A percentile compares a stretch with the other conserved stretches of the same genome.
These are phyloP conservation scores for Rambutsinella grinnellia DNA, from an alignment of 2,888 invertebrate genomes.

Conservation along the genomic window DNA sequence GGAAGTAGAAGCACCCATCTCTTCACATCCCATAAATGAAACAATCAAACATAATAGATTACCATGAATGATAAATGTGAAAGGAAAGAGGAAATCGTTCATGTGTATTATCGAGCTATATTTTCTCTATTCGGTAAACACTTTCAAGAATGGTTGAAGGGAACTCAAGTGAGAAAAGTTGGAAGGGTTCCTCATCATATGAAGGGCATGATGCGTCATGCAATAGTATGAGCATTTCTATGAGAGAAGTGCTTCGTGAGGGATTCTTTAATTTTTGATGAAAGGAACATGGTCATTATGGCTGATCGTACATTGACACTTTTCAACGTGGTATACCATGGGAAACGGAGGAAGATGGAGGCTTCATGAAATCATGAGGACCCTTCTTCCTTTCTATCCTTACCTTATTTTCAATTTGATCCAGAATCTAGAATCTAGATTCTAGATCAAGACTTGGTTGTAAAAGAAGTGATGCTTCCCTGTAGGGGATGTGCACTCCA, in stretches of 20 bases:
- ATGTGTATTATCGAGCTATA: not conserved
- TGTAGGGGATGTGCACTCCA: too few species aligned
- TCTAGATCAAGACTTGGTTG: not conserved
- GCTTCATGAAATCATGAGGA: slow-evolving; percentile 30
- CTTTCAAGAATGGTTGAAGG: not conserved
- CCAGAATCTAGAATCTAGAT: too few species aligned
- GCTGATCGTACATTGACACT: slow-evolving; percentile 48
- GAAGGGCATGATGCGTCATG: slow-evolving; percentile 19
- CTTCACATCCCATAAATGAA: not conserved
- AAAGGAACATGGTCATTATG: slow-evolving; percentile 53
- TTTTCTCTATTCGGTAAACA: too few species aligned
- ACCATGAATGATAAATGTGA: not conserved
- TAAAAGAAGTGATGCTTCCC: slow-evolving; percentile 3
- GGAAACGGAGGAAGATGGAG: slow-evolving; percentile 27
- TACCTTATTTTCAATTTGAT: not conserved
- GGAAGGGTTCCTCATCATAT: not conserved
- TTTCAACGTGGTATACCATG: slow-evolving; percentile 35
- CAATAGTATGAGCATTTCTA: slow-evolving; percentile 3
- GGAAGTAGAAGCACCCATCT: not conserved
- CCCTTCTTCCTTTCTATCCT: slow-evolving; percentile 5
- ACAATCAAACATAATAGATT: not conserved
- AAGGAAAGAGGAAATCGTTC: not conserved
- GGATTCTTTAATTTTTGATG: slow-evolving; percentile 16
- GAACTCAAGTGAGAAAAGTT: not conserved
- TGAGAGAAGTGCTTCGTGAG: not conserved